Base-by-base conservation (phyloP, 1,140 invertebrate species). In the Zophobas atratus region DNA sequence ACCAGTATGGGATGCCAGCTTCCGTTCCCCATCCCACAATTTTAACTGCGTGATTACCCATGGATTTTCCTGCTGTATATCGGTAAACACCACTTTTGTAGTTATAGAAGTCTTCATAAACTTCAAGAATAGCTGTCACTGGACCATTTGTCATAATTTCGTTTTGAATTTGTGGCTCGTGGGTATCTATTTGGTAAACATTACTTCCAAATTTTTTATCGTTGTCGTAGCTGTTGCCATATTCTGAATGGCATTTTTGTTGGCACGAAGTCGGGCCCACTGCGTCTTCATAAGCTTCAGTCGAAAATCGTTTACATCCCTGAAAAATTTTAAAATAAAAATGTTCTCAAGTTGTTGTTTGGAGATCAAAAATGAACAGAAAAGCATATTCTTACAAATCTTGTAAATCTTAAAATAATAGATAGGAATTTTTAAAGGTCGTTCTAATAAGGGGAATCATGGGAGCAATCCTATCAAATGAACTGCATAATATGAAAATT, bases 141-240 rank as follows among this genome's bases (percentile, higher is more conserved):
- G 43, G 43, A 4, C 43, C 43, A 8, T 46, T 46, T 82, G 56
- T 86, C 86, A 0, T 57, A 46, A 46, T 36, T 57, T 57, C 35
- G 4, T 4, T 57, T 57, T 57, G 55, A n/a, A 33, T 4, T 4
- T 57, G 32, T 5, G 4, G 3, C 32, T 4, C n/a, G 4, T 4
- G 55, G 43, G 3, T 4, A 4, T 46, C 43, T 4, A 46, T 4
- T 8, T 46, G 3, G 3, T 3, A 46, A 46, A 46, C 8, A 46
- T 8, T 46, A 4, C 43, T 6, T 4, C 43, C 43, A 46, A 46
- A 46, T 4, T 46, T 3, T 8, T 46, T 46, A 8, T 46, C 43
- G 3, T 46, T 46, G 3, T 3, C 3, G 8, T 46, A 46, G 43
- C 3, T 4, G 8, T 4, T 8, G 8, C 3, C 3, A 8, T 46